Evolutionary conservation across 2,113 vertebrate species (phyloP), one percentile per base, ranked within the genome.

Genomic region (Panthera tigris): DNA sequence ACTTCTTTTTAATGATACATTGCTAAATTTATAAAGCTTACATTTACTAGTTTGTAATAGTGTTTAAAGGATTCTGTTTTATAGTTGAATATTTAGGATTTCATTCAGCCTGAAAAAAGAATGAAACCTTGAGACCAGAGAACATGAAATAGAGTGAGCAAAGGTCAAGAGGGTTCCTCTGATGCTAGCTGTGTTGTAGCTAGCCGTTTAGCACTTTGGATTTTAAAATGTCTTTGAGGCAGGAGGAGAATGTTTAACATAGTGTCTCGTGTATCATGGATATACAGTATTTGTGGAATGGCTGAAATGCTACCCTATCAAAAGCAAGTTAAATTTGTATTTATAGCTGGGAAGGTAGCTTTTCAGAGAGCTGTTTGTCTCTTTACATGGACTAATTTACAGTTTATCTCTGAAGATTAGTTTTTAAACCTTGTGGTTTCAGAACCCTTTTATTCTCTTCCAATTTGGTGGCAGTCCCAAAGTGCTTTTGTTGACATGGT

Each of bases 1-100:
- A 73, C 48, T 81, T 96, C 19, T n/a, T 97, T 97, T 95, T 68
- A 93, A 63, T 96, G 68, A 82, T 76, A 65, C 5, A 52, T 88
- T 95, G 50, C 50, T 84, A 57, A 36, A 14, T 94, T 94, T 91
- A 55, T 84, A 85, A 96, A 55, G 13, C 21, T 81, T 89, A 63
- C 41, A 31, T 90, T 79, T 94, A n/a, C 15, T 94, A 25, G 19
- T 95, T 48, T 84, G 3, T 92, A 61, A 3, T 95, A 71, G 79
- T 95, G 19, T 89, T 84, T 90, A 95, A 90, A 89, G 41, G 71
- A 73, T 41, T 96, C 61, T 76, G 4, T 87, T 97, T 95, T 83
- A 83, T 90, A 91, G 63, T 91, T 91, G 81, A 45, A n/a, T 57
- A 83, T 78, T 88, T 85, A 92, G 76, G n/a, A 16, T 95, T 18